Evolutionary conservation across 2,113 vertebrate genomes (phyloP).

Genomic region (Microtus pennsylvanicus): DNA sequence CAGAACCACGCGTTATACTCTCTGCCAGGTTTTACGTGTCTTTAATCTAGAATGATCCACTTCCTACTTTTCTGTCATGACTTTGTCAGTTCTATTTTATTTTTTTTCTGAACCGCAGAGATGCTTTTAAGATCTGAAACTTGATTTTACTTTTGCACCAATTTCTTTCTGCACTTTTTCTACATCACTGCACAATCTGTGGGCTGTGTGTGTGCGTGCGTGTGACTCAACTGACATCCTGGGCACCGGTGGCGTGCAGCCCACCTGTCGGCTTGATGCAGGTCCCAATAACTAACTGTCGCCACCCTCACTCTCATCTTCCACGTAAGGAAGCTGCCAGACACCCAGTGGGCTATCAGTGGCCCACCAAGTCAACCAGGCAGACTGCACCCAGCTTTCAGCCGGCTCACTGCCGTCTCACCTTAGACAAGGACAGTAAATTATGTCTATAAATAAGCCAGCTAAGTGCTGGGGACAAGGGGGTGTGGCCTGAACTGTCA

Average conservation of each 20-base stretch:
- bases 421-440: not conserved
- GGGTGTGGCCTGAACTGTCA: not conserved
- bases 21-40: not conserved
- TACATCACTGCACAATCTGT: not conserved
- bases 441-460: not conserved
- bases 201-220: not conserved
- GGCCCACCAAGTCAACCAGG: not conserved
- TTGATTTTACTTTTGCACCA: not conserved
- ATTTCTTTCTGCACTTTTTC: not conserved
- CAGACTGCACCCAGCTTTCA: not conserved
- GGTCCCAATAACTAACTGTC: not conserved
- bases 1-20: accelerated
- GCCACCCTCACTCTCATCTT: not conserved
- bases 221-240: not conserved
- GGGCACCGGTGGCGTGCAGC: not conserved
- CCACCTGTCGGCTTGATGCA: too few species aligned
- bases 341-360: not conserved
- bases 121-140: not conserved
- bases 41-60: not conserved
- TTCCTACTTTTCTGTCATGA: not conserved
- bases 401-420: not conserved
- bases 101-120: not conserved
- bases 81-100: not conserved
- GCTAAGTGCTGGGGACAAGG: not conserved
- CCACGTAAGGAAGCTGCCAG: not conserved